Evolutionary conservation across 2,888 invertebrate genomes (phyloP), one percentile per base, ranked within the genome.

Genomic region (Lasioglossum calceatum): DNA sequence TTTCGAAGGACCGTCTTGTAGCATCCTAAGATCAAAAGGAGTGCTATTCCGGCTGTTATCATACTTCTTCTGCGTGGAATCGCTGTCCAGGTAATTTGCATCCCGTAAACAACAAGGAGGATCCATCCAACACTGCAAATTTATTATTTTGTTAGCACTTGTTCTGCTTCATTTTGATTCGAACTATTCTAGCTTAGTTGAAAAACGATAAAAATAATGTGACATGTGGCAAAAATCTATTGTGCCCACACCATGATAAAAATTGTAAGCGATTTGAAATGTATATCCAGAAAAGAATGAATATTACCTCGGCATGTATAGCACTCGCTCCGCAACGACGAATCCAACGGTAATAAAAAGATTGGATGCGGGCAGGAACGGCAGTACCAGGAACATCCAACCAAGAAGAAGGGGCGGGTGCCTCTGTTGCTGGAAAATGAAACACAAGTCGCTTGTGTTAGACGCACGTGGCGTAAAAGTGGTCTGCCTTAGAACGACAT

Each of bases 321-420:
- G 96, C 54, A 98, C 97, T 90, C 98, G 96, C 95, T 99, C 98
- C 0, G 98, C 98, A 0, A 98, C 97, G 12, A 98, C 98, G 93
- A 98, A 98, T 50, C 98, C 98, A 5, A 98, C 98, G 0, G 97
- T 97, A 90, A 98, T 97, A 84, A 98, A 96, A 64, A 98, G 95
- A 95, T 98, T 98, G 84, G 98, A 97, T 0, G 98, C 98, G 2
- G 98, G 98, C 78, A 98, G 96, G 95, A 98, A 98, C 5, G 98
- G 98, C 79, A 98, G 95, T 82, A 98, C 97, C 87, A 98, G 96
- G 91, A 98, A 95, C 95, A 98, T 96, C 91, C 97, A 94, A 2
- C 97, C 97, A 64, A 97, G 96, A 19, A 97, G 96, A n/a, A 97
- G 96, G 0, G 97, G 97, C 0, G 96, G 96, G 93, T 97, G 97